Percentiles rank a stretch among this genome's conserved stretches.
phyloP scores from a whole-genome alignment of 2,113 vertebrate species.

The Penelope pileata region DNA sequence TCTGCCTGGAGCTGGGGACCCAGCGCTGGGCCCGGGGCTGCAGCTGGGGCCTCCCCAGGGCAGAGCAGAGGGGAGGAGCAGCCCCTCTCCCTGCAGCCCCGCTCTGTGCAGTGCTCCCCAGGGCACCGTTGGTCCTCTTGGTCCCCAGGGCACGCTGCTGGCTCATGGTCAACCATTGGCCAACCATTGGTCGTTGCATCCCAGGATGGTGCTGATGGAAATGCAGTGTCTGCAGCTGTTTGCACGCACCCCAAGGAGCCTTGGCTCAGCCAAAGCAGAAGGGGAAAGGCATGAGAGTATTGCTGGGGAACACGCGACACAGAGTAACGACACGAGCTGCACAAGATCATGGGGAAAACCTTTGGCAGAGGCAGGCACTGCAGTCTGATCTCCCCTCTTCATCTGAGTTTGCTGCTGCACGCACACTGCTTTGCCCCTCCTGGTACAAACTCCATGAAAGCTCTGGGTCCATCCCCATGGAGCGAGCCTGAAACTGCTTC shows the following conservation, averaged over 20 bases:
- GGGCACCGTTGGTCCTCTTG: no score
- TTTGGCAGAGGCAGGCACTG: neutral
- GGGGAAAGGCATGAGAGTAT: neutral
- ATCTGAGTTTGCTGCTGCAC: neutral
- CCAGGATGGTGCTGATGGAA: neutral
- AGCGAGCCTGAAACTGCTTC: neutral
- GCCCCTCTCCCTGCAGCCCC: no score
- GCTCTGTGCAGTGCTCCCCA: no score
- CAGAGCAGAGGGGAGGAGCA: no score
- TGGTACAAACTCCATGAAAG: neutral
- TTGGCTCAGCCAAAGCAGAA: neutral
- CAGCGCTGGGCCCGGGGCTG: no score
- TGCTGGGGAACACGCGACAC: neutral
- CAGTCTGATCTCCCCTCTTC: fast-evolving
- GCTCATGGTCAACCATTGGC: no score
- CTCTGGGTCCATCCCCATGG: neutral
- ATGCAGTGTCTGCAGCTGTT: neutral
- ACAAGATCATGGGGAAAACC: neutral
- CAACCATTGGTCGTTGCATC: no score
- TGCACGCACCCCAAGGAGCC: neutral
- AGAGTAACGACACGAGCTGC: neutral
- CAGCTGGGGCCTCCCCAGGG: no score
- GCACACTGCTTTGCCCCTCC: neutral
- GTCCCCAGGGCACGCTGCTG: no score
- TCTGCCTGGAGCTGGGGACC: no score